Base-by-base conservation (phyloP, 1,140 invertebrate species). In the Danaus plexippus region DNA sequence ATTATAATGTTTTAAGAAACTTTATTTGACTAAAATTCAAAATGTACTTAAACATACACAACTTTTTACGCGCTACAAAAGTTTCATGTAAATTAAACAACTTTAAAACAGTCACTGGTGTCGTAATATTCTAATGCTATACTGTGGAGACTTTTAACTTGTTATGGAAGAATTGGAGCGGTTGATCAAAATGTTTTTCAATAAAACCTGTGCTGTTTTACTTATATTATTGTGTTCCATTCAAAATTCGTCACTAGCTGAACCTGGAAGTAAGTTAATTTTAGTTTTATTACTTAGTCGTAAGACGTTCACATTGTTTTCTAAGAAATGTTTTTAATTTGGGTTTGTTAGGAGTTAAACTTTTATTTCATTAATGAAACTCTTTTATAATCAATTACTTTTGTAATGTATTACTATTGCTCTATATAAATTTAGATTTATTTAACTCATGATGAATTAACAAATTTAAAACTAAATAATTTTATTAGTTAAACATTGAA, bases 151-250 rank as follows among this genome's bases (percentile, higher is more conserved):
- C 52, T 56, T 59, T 47, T 67, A 63, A 69, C 69, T 59, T 78
- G 79, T 75, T 67, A 84, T 84, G 80, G 80, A 83, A 81, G 80
- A 84, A 78, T 60, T 76, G 49, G 80, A 79, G 69, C 74, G 76
- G 66, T 73, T 75, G 66, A 68, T 61, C 68, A 80, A 77, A 62
- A 84, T 86, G 83, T 60, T 61, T 67, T 61, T 61, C 45, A 65
- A 60, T 54, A 75, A 67, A 70, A 51, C 70, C 64, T 67, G 47
- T 64, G 59, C 56, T 48, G 60, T 67, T 63, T 57, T 73, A 42
- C 11, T 80, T 53, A 52, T 72, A 53, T 51, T 78, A 47, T 47
- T 69, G 54, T 73, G 57, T 45, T 63, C 69, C 43, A 50, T 69
- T 48, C 64, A 75, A 52, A 61, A 64, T 46, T 59, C 71, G 53